Base-by-base conservation (phyloP, 2,888 invertebrate species). In the Drosophila putrida region DNA sequence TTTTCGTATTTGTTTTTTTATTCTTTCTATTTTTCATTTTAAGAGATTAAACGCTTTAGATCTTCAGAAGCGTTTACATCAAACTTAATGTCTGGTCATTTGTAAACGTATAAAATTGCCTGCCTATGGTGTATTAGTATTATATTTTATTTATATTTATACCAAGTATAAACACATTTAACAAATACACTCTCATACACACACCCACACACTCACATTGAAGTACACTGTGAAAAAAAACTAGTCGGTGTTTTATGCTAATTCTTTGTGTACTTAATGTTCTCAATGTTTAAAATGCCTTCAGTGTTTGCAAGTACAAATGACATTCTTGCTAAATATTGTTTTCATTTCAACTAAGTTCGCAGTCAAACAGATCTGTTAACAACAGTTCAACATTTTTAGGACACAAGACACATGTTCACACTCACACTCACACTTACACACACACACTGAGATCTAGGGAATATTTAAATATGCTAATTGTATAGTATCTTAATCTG, bases 241-340 rank as follows among this genome's bases (percentile, higher is more conserved):
- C 66, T 89, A 86, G 80, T 83, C 77, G 71, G 71, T 83, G 87
- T 88, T 86, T 90, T 80, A 87, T 81, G 88, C 78, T 78, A 87
- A 80, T 78, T 89, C 75, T 84, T 80, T 84, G 77, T 90, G 85
- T 90, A 88, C 73, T 85, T 82, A 75, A 79, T 89, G 85, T 90
- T 88, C 75, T 88, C 76, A 82, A 71, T 88, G 84, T 82, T 80
- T 62, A 80, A 88, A 79, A 69, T 80, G 86, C 88, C 86, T 85
- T 85, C 82, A 85, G 64, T 86, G 90, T 86, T 89, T 83, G 87
- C 89, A 80, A 83, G 75, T 83, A 83, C 55, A 77, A 71, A 63
- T 66, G 59, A 71, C 63, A 69, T 60, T 73, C 71, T 79, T 83
- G 67, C 72, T 77, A 66, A 71, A 68, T 70, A 71, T 81, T 82